Evolutionary conservation across 2,888 invertebrate genomes (phyloP), one percentile per base, ranked within the genome.

Genomic region (Smittia sp.): DNA sequence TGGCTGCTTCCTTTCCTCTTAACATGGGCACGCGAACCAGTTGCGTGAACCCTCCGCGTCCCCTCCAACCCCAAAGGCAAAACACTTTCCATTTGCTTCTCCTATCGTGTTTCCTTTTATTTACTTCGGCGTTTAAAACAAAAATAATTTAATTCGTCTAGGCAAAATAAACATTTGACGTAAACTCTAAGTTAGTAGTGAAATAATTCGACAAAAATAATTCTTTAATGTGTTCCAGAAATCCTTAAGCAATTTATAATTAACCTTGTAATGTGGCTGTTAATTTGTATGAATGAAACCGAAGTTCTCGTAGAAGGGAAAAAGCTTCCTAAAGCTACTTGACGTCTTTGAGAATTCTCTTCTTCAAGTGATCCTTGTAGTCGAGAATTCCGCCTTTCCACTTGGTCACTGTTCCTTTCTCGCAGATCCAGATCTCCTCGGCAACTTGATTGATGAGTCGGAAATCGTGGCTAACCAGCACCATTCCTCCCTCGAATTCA

Each of bases 401-500:
- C 83, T 98, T 97, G 25, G 96, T 98, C 73, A 96, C 92, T 2
- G 92, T 90, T 79, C 92, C 93, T 76, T 99, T 93, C 82, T 98
- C 98, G 82, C 99, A 99, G 62, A 99, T 92, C 99, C 98, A 99
- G 81, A 99, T 98, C 83, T 97, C 96, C 82, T 99, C 92, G 9
- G 98, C 98, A 38, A 98, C 97, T 98, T 99, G 98, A 84, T 93
- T 96, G 76, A 99, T 99, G 73, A 99, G 90, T 82, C 99, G 88
- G 87, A 99, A 99, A 87, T 99, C 99, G 92, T 99, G 99, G 84
- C 96, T 97, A 79, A 99, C 99, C 24, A 99, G 88, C 76, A 99
- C 94, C 92, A 99, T 92, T 77, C 99, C 99, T 62, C 99, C 99
- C 77, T 96, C 95, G 80, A 97, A 99, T 79, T 96, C 95, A 80